These are phyloP conservation scores for Branchellion lobata DNA, from an alignment of 2,888 invertebrate species.

Conservation along the genomic window DNA sequence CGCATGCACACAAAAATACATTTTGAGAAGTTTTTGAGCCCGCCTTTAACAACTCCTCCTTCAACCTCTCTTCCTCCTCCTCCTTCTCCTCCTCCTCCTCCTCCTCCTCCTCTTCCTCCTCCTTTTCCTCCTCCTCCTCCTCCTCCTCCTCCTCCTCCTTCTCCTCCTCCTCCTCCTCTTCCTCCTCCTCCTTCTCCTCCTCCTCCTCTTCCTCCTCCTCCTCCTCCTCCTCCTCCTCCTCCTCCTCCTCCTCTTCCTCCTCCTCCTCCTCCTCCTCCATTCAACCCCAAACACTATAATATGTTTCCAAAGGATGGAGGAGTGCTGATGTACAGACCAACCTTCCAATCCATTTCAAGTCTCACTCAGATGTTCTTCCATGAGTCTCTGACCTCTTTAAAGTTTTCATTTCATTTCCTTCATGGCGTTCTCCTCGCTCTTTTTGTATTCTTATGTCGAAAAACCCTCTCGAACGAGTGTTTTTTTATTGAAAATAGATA, in stretches of 20 bases:
- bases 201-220: background rate
- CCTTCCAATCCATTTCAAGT: too few relatives aligned
- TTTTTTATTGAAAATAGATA: too few relatives aligned
- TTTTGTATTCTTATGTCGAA: too few relatives aligned
- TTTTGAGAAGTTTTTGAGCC: background rate
- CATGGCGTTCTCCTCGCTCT: too few relatives aligned
- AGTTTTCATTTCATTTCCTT: too few relatives aligned
- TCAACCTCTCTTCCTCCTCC: background rate
- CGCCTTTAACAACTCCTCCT: background rate
- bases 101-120: background rate
- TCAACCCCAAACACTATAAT: too few relatives aligned
- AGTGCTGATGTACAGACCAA: too few relatives aligned
- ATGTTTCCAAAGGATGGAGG: too few relatives aligned
- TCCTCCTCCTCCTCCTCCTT: background rate
- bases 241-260: slow-evolving; percentile 23
- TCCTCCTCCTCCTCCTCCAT: slow-evolving; percentile 28
- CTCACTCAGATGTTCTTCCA: background rate
- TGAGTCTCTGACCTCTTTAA: background rate
- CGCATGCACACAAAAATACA: background rate
- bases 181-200: background rate
- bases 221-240: background rate
- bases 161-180: background rate
- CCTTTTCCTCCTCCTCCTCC: background rate
- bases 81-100: background rate
- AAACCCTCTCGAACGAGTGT: too few relatives aligned